Percentiles rank a stretch among this genome's conserved stretches.
Conservation (phyloP, 1,140 invertebrate genomes). For the Caenorhabditis brenneri region DNA sequence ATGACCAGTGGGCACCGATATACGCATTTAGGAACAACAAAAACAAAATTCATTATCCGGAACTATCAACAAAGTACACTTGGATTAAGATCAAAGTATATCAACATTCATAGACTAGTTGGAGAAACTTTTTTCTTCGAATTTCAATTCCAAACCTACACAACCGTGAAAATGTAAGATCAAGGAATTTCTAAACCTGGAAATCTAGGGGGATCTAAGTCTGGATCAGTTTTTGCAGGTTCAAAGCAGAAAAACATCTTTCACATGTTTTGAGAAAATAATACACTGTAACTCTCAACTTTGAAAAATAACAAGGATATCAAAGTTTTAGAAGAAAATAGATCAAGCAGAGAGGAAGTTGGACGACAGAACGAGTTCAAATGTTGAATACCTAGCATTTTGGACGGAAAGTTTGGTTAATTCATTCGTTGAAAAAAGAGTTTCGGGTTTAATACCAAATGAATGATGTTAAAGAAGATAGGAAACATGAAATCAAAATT, state of each 20-base stretch:
- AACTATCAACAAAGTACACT: background rate
- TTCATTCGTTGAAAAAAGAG: too few species aligned
- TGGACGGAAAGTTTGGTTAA: too few species aligned
- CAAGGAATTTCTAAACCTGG: background rate
- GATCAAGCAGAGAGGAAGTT: background rate
- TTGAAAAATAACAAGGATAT: background rate
- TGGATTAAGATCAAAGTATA: background rate
- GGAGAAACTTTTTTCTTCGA: background rate
- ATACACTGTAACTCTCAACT: too few species aligned
- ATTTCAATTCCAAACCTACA: background rate
- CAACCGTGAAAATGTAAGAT: background rate
- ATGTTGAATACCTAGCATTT: too few species aligned
- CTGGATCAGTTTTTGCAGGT: too few species aligned
- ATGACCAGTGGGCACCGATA: too few species aligned
- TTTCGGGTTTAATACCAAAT: too few species aligned
- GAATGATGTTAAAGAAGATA: too few species aligned
- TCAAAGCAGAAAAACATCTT: too few species aligned
- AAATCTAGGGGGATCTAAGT: too few species aligned
- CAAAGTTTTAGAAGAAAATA: background rate
- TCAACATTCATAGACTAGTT: background rate
- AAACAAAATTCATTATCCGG: background rate
- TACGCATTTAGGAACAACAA: background rate
- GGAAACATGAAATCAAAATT: background rate
- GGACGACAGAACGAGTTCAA: background rate
- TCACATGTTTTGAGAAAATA: too few species aligned